Conservation (phyloP, 2,797 vertebrate genomes). For the Trematomus bernacchii region DNA sequence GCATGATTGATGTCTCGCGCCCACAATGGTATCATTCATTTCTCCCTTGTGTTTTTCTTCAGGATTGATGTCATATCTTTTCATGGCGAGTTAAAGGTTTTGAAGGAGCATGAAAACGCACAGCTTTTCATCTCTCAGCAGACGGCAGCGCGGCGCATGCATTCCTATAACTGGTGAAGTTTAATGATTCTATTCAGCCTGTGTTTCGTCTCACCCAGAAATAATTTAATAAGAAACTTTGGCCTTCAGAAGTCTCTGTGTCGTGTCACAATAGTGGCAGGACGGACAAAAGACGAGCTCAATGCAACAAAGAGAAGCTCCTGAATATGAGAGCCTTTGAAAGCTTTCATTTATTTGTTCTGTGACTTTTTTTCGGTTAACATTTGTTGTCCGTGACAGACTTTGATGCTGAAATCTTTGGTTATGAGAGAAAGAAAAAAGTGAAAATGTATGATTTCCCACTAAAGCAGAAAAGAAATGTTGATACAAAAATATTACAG, state of each 20-base stretch:
- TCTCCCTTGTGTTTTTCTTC: conserved; percentile 93
- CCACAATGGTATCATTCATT: conserved; percentile 98
- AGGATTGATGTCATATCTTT: conserved; percentile 99
- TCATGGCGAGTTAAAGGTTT: conserved; percentile 96
- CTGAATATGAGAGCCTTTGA: conserved; percentile 83
- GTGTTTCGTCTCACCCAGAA: conserved; percentile 89
- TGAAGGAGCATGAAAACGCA: conserved; percentile 88
- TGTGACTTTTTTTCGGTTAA: conserved; percentile 69
- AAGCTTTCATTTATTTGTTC: conserved; percentile 78
- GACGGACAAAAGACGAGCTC: conserved; percentile 83
- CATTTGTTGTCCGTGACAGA: conserved; percentile 74
- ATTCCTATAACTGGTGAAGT: conserved; percentile 88
- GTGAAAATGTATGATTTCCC: neutral
- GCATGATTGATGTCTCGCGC: conserved; percentile 94
- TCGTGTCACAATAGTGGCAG: conserved; percentile 82
- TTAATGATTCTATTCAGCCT: conserved; percentile 91
- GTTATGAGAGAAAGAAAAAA: conserved; percentile 15
- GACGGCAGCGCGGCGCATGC: conserved; percentile 82
- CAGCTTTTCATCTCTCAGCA: conserved; percentile 89
- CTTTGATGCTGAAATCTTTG: conserved; percentile 73
- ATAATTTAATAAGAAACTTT: conserved; percentile 93
- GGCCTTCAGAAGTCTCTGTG: conserved; percentile 83
- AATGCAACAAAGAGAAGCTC: conserved; percentile 82
- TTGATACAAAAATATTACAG: neutral
- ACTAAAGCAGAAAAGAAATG: neutral